Evolutionary conservation across 1,140 invertebrate species (phyloP).

Genomic region (Patella vulgata): DNA sequence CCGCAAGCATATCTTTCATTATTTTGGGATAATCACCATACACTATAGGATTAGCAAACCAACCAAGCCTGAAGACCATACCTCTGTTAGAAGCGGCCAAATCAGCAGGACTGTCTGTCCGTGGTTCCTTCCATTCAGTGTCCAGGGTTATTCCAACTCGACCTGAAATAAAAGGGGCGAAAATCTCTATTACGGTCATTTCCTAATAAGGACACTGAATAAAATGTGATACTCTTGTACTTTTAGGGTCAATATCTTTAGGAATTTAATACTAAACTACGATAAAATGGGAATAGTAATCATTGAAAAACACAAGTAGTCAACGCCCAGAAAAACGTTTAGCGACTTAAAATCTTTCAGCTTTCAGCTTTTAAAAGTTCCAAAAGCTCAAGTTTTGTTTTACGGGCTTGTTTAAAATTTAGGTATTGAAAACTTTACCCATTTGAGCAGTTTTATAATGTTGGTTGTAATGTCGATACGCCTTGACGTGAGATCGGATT

Average conservation of each 20-base stretch:
- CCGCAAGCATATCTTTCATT: conserved; percentile 49
- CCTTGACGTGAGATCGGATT: conserved; percentile 51
- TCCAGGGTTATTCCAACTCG: conserved; percentile 52
- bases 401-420: too few relatives aligned
- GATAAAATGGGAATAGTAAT: too few relatives aligned
- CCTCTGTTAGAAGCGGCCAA: conserved; percentile 44
- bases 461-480: conserved; percentile 42
- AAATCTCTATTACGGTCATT: too few relatives aligned
- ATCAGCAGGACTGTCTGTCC: conserved; percentile 28
- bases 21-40: conserved; percentile 61
- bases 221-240: too few relatives aligned
- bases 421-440: conserved; percentile 28
- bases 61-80: conserved; percentile 56
- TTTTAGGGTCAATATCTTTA: too few relatives aligned
- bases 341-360: too few relatives aligned
- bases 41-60: conserved; percentile 58
- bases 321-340: too few relatives aligned
- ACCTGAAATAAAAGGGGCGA: conserved; percentile 31
- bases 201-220: too few relatives aligned
- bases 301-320: too few relatives aligned
- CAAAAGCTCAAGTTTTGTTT: too few relatives aligned
- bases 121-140: conserved; percentile 53
- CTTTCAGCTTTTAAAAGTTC: too few relatives aligned
- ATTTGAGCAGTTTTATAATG: conserved; percentile 34
- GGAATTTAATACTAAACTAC: too few relatives aligned